Conservation (phyloP, 2,888 invertebrate species). For the Ophioninae sp. region DNA sequence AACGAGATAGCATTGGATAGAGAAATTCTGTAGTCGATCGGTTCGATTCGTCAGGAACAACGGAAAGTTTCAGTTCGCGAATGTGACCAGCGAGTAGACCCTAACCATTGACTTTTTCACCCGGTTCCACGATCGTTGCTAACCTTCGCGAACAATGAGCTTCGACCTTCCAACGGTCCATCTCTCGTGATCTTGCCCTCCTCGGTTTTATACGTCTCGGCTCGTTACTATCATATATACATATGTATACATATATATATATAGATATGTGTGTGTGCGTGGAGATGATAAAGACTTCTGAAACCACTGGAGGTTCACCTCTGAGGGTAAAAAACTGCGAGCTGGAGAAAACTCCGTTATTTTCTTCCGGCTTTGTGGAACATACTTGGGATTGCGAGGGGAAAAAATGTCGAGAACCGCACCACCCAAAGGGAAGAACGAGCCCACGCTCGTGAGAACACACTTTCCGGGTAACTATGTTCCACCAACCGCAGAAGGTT, state of each 20-base stretch:
- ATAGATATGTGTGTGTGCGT: slow-evolving; percentile 22
- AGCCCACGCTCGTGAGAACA: slow-evolving; percentile 7
- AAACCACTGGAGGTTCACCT: slow-evolving; percentile 31
- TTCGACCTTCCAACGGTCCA: slow-evolving; percentile 49
- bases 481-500: background rate
- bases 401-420: slow-evolving; percentile 32
- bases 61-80: slow-evolving; percentile 52
- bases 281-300: slow-evolving; percentile 54
- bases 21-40: slow-evolving; percentile 46
- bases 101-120: slow-evolving; percentile 41
- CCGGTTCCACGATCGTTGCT: slow-evolving; percentile 37
- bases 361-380: slow-evolving; percentile 29
- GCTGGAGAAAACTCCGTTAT: slow-evolving; percentile 13
- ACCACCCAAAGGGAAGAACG: slow-evolving; percentile 30
- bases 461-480: slow-evolving; percentile 17
- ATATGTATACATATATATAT: background rate
- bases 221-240: slow-evolving; percentile 22
- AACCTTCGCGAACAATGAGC: slow-evolving; percentile 58
- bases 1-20: slow-evolving; percentile 45
- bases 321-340: background rate
- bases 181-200: slow-evolving; percentile 50
- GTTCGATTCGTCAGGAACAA: slow-evolving; percentile 56
- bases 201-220: slow-evolving; percentile 61
- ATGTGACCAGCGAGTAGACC: slow-evolving; percentile 34
- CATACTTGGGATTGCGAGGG: slow-evolving; percentile 14